Evolutionary conservation across 2,113 vertebrate genomes (phyloP), one percentile per base, ranked within the genome.

Genomic region (Gymnorhina tibicen): DNA sequence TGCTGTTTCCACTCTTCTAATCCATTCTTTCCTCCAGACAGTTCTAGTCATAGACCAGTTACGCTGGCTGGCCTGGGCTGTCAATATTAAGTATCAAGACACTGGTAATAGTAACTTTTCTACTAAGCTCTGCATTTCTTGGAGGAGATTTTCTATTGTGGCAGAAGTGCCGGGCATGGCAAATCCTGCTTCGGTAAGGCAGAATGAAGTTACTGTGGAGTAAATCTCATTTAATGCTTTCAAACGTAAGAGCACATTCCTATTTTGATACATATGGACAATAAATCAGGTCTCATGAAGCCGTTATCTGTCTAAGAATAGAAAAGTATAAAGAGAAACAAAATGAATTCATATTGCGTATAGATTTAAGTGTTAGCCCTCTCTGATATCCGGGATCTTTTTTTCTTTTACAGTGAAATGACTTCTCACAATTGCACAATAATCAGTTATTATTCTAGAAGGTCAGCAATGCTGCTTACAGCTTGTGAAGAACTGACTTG

Each of bases 161-260:
- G 79, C 80, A 96, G 89, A 93, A 95, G 93, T 92, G 75, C 90
- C 5, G 2, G 93, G 91, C 93, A 89, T 91, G 78, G 96, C 39
- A 97, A 97, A 97, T 96, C 96, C 95, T 96, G 93, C 96, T 91
- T 97, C 5, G 9, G 60, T 95, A 95, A 97, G 95, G 94, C 91
- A 91, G 96, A 94, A 94, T 95, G 90, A 96, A 97, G 94, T 95
- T 97, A 84, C 94, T 91, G 96, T 89, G 93, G 93, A 97, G 94
- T 95, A 96, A 97, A 97, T 97, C 96, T 95, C 86, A 97, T 97
- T 97, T 97, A 97, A 97, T 96, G 96, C 96, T 78, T 93, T 64
- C 75, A 91, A 95, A 95, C 1, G 33, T 93, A 88, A 76, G 84
- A 95, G 87, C 93, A 77, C 92, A 92, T 96, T 94, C 87, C 80